Percentiles rank a stretch among this genome's conserved stretches.
phyloP scores from a whole-genome alignment of 2,888 invertebrate species.

The Schizaphis graminum region DNA sequence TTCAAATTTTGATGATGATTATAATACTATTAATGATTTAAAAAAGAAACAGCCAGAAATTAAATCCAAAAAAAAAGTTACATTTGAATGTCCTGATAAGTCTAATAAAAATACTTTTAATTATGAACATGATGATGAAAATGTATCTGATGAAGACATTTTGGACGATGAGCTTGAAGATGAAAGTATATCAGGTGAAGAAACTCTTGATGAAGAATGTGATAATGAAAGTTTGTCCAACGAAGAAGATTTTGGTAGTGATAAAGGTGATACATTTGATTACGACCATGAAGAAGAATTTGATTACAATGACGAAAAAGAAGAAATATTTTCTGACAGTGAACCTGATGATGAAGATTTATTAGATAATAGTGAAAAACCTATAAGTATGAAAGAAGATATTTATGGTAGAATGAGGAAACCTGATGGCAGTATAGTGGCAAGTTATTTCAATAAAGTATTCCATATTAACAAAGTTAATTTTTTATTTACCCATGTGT shows the following conservation, averaged over 20 bases:
- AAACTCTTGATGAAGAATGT: slow-evolving; percentile 69
- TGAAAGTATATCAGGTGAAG: slow-evolving; percentile 63
- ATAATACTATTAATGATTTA: slow-evolving; percentile 76
- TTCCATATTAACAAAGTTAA: slow-evolving; percentile 7
- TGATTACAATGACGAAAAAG: slow-evolving; percentile 68
- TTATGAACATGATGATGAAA: slow-evolving; percentile 69
- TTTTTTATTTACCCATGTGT: neutral
- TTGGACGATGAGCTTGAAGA: slow-evolving; percentile 60
- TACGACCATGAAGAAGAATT: slow-evolving; percentile 67
- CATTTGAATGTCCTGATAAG: slow-evolving; percentile 44
- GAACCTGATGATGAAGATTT: slow-evolving; percentile 57
- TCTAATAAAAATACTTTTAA: slow-evolving; percentile 67
- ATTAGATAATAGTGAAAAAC: slow-evolving; percentile 56
- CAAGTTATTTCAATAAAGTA: slow-evolving; percentile 69
- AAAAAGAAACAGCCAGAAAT: slow-evolving; percentile 66
- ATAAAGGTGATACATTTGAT: slow-evolving; percentile 67
- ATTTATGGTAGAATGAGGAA: slow-evolving; percentile 92
- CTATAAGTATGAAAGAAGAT: slow-evolving; percentile 82
- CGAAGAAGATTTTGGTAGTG: slow-evolving; percentile 64
- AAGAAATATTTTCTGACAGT: slow-evolving; percentile 67
- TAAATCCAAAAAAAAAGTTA: slow-evolving; percentile 62
- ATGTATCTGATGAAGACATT: slow-evolving; percentile 64
- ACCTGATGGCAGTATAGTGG: slow-evolving; percentile 84
- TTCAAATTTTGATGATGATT: slow-evolving; percentile 74
- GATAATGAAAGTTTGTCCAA: slow-evolving; percentile 66